phyloP scores from a whole-genome alignment of 2,113 vertebrate species.

The Geococcyx californianus region DNA sequence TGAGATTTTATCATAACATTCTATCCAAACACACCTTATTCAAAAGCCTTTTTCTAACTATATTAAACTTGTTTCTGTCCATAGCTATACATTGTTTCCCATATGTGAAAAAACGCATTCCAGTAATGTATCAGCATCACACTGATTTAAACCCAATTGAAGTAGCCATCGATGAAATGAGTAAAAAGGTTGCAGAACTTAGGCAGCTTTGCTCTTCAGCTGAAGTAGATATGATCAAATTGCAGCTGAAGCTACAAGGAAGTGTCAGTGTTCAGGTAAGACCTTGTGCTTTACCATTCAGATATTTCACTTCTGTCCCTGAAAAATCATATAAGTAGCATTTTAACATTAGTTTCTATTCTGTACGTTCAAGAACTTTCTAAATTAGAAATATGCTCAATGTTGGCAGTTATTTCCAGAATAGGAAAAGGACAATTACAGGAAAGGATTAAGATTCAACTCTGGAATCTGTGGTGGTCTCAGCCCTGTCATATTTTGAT shows the following conservation, averaged over 20 bases:
- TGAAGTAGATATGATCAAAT: constrained; percentile 97
- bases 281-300: neutral
- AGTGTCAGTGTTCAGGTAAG: constrained; percentile 97
- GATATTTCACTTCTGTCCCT: neutral
- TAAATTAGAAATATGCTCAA: neutral
- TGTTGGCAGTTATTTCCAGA: neutral
- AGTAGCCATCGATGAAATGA: constrained; percentile 98
- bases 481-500: neutral
- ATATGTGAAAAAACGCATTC: constrained; percentile 95
- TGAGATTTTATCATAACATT: neutral
- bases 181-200: constrained; percentile 93
- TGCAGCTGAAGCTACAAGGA: constrained; percentile 97
- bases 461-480: neutral
- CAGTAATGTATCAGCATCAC: constrained; percentile 98
- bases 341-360: neutral
- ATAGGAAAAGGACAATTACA: neutral
- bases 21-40: neutral
- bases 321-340: neutral
- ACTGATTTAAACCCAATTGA: constrained; percentile 97
- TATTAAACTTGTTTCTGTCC: neutral
- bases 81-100: constrained; percentile 96
- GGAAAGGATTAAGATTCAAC: neutral
- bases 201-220: constrained; percentile 89
- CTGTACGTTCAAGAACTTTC: neutral
- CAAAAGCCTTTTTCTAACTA: neutral